Evolutionary conservation across 2,797 vertebrate genomes (phyloP).

Genomic region (Carcharodon carcharias): DNA sequence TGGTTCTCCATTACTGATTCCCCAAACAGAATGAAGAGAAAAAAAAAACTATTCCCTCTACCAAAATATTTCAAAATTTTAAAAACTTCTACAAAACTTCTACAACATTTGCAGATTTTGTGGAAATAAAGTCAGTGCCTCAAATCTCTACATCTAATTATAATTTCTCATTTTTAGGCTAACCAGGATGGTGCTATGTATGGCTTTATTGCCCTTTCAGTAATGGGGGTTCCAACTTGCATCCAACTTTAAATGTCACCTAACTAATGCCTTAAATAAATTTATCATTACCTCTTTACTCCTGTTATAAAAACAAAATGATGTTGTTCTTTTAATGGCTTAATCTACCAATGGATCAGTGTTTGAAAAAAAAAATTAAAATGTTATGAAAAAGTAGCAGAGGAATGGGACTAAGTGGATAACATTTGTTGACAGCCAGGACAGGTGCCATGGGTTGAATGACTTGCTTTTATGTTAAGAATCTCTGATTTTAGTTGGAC

Average conservation of each 20-base stretch:
- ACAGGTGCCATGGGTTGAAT: too few species aligned
- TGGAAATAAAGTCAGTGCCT: neutral
- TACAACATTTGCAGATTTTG: neutral
- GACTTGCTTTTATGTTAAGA: too few species aligned
- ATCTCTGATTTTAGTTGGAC: too few species aligned
- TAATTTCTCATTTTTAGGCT: neutral
- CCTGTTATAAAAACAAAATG: neutral
- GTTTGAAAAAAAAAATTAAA: too few species aligned
- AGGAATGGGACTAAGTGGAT: too few species aligned
- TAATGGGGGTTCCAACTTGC: neutral
- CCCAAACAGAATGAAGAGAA: neutral
- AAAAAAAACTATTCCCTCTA: neutral
- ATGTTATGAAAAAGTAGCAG: too few species aligned
- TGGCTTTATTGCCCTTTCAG: neutral
- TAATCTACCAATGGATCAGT: too few species aligned
- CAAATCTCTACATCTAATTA: neutral
- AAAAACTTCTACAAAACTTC: neutral
- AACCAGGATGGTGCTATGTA: neutral
- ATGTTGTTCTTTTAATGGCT: too few species aligned
- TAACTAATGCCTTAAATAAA: neutral
- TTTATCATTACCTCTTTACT: neutral
- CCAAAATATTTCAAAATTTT: neutral
- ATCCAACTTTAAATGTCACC: neutral
- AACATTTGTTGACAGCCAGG: too few species aligned
- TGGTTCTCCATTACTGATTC: neutral